Conservation (phyloP, 1,140 invertebrate species). For the Lordiphosa collinella region DNA sequence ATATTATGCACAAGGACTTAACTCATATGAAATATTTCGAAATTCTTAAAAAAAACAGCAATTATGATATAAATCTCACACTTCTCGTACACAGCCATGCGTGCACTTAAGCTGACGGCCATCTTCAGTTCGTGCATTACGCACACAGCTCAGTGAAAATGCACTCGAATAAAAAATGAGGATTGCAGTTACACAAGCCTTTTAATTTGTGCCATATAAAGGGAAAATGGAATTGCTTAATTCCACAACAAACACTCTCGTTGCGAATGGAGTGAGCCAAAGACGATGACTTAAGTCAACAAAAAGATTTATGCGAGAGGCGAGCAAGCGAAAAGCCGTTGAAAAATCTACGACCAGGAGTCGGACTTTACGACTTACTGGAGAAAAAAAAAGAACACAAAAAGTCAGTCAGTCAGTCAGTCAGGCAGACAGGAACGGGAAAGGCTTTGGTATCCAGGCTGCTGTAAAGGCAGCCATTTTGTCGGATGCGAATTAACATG, state of each 20-base stretch:
- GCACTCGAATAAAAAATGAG: background rate
- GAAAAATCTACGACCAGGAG: constrained; percentile 33
- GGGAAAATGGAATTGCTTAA: constrained; percentile 66
- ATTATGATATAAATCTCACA: no score
- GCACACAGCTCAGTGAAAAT: background rate
- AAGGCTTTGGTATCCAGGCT: constrained; percentile 29
- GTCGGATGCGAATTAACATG: constrained; percentile 69
- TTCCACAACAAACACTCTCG: constrained; percentile 57
- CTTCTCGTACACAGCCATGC: no score
- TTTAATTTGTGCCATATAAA: constrained; percentile 67
- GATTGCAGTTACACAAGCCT: constrained; percentile 27
- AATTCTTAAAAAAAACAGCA: no score
- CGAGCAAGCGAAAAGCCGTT: constrained; percentile 10
- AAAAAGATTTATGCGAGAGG: constrained; percentile 62
- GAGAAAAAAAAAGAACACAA: constrained; percentile 2
- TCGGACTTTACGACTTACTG: constrained; percentile 57
- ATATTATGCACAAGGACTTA: no score
- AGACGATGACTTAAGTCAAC: constrained; percentile 69
- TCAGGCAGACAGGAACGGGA: background rate
- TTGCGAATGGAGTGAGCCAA: background rate
- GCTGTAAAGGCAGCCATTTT: constrained; percentile 43
- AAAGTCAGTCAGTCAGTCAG: constrained; percentile 50
- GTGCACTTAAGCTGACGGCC: no score
- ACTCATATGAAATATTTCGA: no score
- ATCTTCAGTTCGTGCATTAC: no score